phyloP scores from a whole-genome alignment of 37 sponge, comb jelly and placozoan genomes.

The Crambe crambe region DNA sequence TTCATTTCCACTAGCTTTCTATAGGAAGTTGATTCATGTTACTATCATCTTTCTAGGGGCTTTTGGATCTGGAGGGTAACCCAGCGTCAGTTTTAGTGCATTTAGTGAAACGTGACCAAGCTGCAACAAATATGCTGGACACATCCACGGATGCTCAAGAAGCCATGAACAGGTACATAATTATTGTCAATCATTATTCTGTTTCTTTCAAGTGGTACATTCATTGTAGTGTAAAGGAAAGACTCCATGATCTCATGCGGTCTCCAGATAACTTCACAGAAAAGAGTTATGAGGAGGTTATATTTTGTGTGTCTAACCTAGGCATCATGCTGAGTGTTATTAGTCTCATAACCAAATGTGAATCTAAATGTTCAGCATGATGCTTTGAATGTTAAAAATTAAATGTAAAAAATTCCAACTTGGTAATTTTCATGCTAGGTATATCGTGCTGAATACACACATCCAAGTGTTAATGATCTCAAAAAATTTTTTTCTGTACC shows the following conservation, averaged over 20 bases:
- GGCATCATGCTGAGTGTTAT: too few relatives aligned
- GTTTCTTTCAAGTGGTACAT: too few relatives aligned
- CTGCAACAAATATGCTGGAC: constrained; percentile 86
- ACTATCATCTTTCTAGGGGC: constrained; percentile 54
- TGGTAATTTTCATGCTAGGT: too few relatives aligned
- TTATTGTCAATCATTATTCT: too few relatives aligned
- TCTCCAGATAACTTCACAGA: constrained; percentile 39
- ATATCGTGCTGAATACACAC: too few relatives aligned
- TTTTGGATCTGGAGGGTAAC: constrained; percentile 90
- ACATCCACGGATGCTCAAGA: constrained; percentile 62
- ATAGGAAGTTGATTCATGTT: neutral
- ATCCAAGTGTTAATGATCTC: too few relatives aligned
- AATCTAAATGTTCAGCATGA: too few relatives aligned
- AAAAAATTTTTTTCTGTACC: too few relatives aligned
- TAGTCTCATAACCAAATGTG: too few relatives aligned
- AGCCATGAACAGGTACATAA: constrained; percentile 37
- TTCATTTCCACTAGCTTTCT: neutral
- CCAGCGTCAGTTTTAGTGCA: constrained; percentile 85
- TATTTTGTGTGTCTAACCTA: neutral
- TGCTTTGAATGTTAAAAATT: too few relatives aligned
- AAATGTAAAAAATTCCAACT: too few relatives aligned
- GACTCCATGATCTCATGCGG: constrained; percentile 49
- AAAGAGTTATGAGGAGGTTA: constrained; percentile 28
- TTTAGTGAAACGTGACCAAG: constrained; percentile 88
- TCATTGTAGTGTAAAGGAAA: constrained; percentile 38